Percentiles rank a stretch among this genome's conserved stretches.
phyloP scores from a whole-genome alignment of 2,113 vertebrate species.

The Gymnarchus niloticus region DNA sequence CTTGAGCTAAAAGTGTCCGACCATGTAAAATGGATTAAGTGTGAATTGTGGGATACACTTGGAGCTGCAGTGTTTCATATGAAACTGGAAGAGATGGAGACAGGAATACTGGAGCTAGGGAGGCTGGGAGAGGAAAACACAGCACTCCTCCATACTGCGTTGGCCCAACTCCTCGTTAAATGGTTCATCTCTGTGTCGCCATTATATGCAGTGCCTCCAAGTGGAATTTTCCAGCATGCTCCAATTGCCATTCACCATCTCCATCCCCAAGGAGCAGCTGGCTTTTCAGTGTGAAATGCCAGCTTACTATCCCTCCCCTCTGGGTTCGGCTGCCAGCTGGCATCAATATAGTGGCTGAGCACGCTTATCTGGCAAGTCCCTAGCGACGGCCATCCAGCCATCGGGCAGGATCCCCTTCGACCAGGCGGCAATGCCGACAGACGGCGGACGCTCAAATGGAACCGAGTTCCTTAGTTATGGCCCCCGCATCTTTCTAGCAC shows the following conservation, averaged over 20 bases:
- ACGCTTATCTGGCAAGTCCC: background rate
- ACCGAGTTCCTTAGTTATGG: background rate
- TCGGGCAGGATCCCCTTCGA: background rate
- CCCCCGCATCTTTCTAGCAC: background rate
- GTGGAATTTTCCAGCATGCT: conserved; percentile 1
- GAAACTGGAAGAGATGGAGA: background rate
- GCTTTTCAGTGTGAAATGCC: background rate
- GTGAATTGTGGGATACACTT: background rate
- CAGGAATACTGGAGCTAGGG: background rate
- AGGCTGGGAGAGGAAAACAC: background rate
- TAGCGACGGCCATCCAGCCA: background rate
- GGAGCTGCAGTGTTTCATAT: background rate
- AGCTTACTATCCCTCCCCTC: background rate
- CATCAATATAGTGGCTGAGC: background rate
- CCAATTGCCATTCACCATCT: background rate
- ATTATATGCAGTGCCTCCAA: background rate
- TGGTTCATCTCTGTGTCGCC: background rate
- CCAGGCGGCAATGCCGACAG: background rate
- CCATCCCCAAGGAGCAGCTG: background rate
- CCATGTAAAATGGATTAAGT: background rate
- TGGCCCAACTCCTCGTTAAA: background rate
- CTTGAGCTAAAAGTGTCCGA: background rate
- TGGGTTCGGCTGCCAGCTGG: conserved; percentile 3
- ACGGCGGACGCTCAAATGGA: background rate
- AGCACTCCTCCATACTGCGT: background rate